Conservation (phyloP, 53 echinoderm and acorn worm species). For the Actinopyga echinites region DNA sequence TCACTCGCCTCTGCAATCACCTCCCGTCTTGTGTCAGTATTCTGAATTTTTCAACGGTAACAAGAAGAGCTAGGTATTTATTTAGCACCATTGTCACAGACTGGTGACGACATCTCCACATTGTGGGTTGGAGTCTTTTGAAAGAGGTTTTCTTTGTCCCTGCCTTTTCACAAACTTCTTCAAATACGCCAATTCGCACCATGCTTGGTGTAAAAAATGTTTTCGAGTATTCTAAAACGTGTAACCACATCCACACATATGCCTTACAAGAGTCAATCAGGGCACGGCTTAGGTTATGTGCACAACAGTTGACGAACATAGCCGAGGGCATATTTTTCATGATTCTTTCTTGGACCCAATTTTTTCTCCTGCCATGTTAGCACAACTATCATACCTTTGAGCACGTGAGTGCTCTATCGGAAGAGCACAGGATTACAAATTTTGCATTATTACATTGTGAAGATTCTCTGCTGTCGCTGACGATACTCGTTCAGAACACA, state of each 20-base stretch:
- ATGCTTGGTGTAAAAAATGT: conserved; percentile 5
- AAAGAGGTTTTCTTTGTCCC: no score
- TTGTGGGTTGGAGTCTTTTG: no score
- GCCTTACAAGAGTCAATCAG: not conserved
- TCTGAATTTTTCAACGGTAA: no score
- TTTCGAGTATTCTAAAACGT: conserved; percentile 11
- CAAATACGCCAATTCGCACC: not conserved
- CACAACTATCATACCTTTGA: not conserved
- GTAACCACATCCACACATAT: not conserved
- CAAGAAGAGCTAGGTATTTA: no score
- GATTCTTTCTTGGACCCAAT: not conserved
- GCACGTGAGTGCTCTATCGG: not conserved
- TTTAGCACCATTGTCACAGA: no score
- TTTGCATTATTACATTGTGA: not conserved
- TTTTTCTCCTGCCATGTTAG: conserved; percentile 9
- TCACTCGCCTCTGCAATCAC: no score
- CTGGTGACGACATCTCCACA: no score
- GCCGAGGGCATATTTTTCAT: not conserved
- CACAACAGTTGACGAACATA: not conserved
- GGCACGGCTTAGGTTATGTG: conserved; percentile 10
- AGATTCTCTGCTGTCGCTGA: not conserved
- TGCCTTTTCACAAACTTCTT: not conserved
- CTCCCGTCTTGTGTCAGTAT: no score
- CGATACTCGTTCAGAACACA: not conserved
- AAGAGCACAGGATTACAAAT: not conserved